Base-by-base conservation (phyloP, 2,797 vertebrate genomes). In the Phaenicophaeus curvirostris region DNA sequence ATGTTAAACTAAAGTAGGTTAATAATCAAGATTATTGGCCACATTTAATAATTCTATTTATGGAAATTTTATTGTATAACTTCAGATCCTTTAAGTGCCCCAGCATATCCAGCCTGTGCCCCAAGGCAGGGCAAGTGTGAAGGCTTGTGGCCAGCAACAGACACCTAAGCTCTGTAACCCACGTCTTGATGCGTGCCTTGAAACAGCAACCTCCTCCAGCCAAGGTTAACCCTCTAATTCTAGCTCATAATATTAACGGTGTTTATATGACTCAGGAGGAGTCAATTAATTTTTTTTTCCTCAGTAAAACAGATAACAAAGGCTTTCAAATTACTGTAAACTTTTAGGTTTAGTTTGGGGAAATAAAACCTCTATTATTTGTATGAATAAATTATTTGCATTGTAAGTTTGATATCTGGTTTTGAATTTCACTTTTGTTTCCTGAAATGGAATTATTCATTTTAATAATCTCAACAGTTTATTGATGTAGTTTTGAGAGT, bases 141-240 rank as follows among this genome's bases (percentile, higher is more conserved):
- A 33, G 59, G 28, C 9, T 46, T n/a, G 11, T 15, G 25, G 24
- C 33, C 13, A 44, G 48, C 15, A 3, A 30, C 44, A 35, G 59
- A 25, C 28, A 20, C 21, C 21, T 4, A 8, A 19, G 17, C 24
- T 71, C 53, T 73, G 54, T 44, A 37, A 31, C 21, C 20, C 0
- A 0, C 6, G 5, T 33, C n/a, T 15, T 44, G 54, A 48, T 12
- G 13, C 28, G 5, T 1, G 0, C 24, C n/a, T 39, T 1, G 2
- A 51, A 65, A 68, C 9, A 68, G 16, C 41, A 37, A 27, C 41
- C 25, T 21, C 48, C 67, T 67, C 25, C 48, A 57, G 66, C 24
- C 17, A 55, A 62, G 24, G 48, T 57, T 55, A 73, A 35, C 25
- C n/a, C 41, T 68, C 50, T 53, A 35, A 44, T 57, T 62, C 33